Evolutionary conservation across 1,140 invertebrate species (phyloP).

Genomic region (Delia radicum): DNA sequence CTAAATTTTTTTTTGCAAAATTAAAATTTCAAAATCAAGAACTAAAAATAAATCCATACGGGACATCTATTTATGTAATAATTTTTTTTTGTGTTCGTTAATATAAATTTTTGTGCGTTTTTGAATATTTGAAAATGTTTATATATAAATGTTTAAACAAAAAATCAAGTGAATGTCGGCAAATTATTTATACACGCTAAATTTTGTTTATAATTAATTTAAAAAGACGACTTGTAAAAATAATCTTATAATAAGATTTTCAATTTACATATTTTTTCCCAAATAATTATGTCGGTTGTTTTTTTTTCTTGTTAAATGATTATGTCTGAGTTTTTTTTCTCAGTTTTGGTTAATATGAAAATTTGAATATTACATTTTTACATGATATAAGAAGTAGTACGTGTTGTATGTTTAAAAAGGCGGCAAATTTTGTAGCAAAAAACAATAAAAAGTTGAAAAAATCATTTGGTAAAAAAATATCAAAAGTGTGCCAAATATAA

Average conservation of each 20-base stretch:
- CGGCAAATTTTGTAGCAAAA: not conserved
- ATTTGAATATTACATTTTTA: not conserved
- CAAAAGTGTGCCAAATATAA: not conserved
- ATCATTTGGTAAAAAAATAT: not conserved
- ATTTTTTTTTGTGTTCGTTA: not conserved
- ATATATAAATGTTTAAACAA: not conserved
- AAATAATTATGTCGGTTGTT: not conserved
- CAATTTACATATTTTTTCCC: not conserved
- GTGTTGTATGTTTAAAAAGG: not conserved
- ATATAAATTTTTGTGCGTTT: not conserved
- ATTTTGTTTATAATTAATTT: not conserved
- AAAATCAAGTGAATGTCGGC: not conserved
- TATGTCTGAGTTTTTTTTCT: not conserved
- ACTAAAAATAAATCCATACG: conserved; percentile 53
- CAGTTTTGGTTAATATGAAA: not conserved
- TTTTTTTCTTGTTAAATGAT: not conserved
- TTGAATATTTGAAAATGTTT: not conserved
- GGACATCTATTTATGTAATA: conserved; percentile 56
- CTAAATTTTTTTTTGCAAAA: not conserved
- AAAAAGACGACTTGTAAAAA: not conserved
- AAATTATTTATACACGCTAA: not conserved
- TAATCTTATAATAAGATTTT: not conserved
- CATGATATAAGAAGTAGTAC: not conserved
- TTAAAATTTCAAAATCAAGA: not conserved
- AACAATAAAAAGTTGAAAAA: not conserved